Evolutionary conservation across 2,113 vertebrate species (phyloP), one percentile per base, ranked within the genome.

Genomic region (Edolisoma coerulescens): DNA sequence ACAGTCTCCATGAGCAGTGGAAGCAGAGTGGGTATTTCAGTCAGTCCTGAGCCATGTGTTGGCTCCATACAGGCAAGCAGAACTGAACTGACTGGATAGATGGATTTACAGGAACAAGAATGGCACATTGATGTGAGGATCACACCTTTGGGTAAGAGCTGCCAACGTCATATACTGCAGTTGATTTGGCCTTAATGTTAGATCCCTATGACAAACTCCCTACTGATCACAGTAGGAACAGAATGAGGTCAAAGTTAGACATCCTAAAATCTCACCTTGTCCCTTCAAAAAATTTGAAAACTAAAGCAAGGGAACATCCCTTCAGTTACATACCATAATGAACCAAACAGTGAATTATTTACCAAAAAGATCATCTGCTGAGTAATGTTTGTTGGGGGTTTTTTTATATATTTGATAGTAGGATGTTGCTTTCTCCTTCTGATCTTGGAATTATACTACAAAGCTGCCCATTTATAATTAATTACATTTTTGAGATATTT

Each of bases 391-490:
- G 5, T 21, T n/a, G n/a, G 54, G 22, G 30, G 11, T 28, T 5
- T n/a, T 49, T 10, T 41, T 19, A 45, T 19, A 12, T 63, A 80
- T 89, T 96, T 85, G 35, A 28, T 53, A 71, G 27, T 26, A 61
- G 17, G 24, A 50, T 4, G 1, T 68, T 86, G 9, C 27, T 94
- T 93, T 79, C 59, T 85, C 33, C 74, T 84, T 65, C 61, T 63
- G 39, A 44, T 88, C 49, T 83, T 79, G 27, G 19, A 85, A 65
- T 50, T 30, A 26, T 11, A 47, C 45, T n/a, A 26, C 47, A 85
- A 86, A 92, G 52, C 10, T 92, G 54, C 44, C 37, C 22, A 64
- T 96, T 93, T 89, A 89, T 87, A 93, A 96, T 93, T 93, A 94
- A 83, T 68, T 39, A 19, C 24, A 30, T 45, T 84, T 89, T 57